Base-by-base conservation (phyloP, 2,888 invertebrate genomes). In the Apamea anceps region DNA sequence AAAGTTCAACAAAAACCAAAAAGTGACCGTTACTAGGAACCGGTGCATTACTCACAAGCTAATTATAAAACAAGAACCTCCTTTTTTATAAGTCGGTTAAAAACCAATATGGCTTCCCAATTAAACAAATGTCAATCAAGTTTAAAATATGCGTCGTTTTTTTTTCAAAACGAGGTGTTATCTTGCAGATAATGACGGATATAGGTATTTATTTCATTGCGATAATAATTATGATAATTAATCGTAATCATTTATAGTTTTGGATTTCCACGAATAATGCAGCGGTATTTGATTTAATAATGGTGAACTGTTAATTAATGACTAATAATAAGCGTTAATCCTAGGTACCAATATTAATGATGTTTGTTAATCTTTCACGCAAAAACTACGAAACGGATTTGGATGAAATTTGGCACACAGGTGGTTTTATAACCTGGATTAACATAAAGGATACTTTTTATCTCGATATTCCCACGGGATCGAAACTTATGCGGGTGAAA, bases 161-260 rank as follows among this genome's bases (percentile, higher is more conserved):
- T 77, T 75, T 32, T 63, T 75, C n/a, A 28, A 77, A 81, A 75
- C 3, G 13, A 68, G 13, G 51, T 90, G 48, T 90, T 88, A 89
- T 89, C 88, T 82, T 37, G n/a, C 68, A 83, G 88, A 87, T 90
- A 90, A 89, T 87, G 80, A 80, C 70, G 65, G 72, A 78, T 74
- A 72, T 57, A 8, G 25, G 25, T 66, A 66, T 82, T 82, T 89
- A 87, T 89, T 88, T 79, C 76, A 84, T 84, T 86, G 66, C 42
- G 86, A 88, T 90, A 85, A 80, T 87, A 63, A 91, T 91, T 90
- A 86, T 81, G 85, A 91, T 91, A 89, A 92, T 91, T 89, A 90
- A 91, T 91, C 89, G 91, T 90, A 89, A 91, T 91, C 89, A 91
- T 90, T n/a, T n/a, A 89, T 88, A 82, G 62, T 67, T 87, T 87